Conservation (phyloP, 2,797 vertebrate species). For the Halcyon leucocephala region DNA sequence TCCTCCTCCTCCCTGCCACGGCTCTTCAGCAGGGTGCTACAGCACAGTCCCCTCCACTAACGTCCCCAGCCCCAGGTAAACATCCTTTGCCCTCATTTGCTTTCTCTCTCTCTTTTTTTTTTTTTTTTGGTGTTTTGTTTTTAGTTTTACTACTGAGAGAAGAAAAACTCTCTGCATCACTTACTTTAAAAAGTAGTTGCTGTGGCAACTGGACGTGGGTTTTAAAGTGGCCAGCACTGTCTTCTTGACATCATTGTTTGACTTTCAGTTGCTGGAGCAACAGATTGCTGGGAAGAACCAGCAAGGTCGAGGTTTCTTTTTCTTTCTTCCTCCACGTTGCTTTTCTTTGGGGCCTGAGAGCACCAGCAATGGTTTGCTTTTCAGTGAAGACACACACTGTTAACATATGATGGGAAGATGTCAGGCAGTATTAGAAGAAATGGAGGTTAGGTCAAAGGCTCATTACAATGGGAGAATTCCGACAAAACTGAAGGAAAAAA, state of each 20-base stretch:
- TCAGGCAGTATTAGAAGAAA: conserved; percentile 65
- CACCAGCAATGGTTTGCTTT: conserved; percentile 62
- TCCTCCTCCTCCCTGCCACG: not conserved
- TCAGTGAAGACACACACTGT: conserved; percentile 61
- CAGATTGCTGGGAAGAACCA: conserved; percentile 50
- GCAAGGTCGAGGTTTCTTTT: conserved; percentile 33
- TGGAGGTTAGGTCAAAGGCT: conserved; percentile 63
- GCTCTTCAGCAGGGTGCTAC: not conserved
- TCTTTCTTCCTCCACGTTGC: conserved; percentile 46
- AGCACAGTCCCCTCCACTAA: not conserved
- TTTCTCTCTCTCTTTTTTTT: not conserved
- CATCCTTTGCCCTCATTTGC: not conserved
- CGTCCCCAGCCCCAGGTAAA: conserved; percentile 15
- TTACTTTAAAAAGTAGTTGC: conserved; percentile 68
- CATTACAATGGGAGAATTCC: conserved; percentile 55
- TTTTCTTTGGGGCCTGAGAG: conserved; percentile 35
- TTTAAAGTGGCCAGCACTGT: conserved; percentile 9
- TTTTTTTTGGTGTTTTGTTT: not conserved
- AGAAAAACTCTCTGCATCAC: conserved; percentile 52
- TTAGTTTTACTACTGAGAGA: not conserved
- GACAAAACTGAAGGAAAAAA: conserved; percentile 19
- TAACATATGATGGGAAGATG: conserved; percentile 72
- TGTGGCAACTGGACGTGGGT: conserved; percentile 66
- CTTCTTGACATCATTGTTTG: conserved; percentile 73
- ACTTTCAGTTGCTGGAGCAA: conserved; percentile 75